Base-by-base conservation (phyloP, 30 jellyfish, hydroid and myxozoan species). In the Aurelia sp. region DNA sequence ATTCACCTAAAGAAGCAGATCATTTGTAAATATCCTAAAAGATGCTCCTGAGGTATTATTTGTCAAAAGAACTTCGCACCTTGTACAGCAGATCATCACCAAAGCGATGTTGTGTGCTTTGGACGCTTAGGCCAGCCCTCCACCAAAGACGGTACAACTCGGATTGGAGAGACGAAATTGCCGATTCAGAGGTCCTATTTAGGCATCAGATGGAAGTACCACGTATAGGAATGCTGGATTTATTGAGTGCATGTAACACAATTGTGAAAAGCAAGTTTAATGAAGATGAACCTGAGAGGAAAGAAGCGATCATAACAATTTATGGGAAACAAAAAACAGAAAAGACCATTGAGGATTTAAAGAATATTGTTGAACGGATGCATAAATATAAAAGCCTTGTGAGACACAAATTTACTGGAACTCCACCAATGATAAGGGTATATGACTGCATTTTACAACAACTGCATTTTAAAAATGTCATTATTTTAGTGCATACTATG, bases 401-500 rank as follows among this genome's bases (percentile, higher is more conserved):
- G 52, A 63, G 87, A 47, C 65, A 70, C 81, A 71, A 70, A 52
- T 71, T 76, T 33, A 76, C 84, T 15, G 93, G 93, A 17, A 40
- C 73, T 62, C 93, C 93, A 3, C 93, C 84, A 37, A 6, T 84
- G 11, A 19, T 84, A 41, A 71, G 81, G 77, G 93, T 84, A 41
- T 13, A 17, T 35, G 6, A 64, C 3, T 13, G 15, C 11, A 21
- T 30, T 2, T 44, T 44, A 5, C 10, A 6, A 2, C 55, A 44
- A 2, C 7, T 44, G 10, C 15, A 44, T 5, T 0, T 44, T 6
- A 16, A 7, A 13, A 12, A 44, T 44, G 55, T 7, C 0, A 10
- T 37, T 37, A 37, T 27, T 27, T 27, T 27, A 27, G 33, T 27
- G 33, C 2, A 27, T 2, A 27, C 33, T 27, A 27, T 27, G 33